phyloP scores from a whole-genome alignment of 2,888 invertebrate species.

The Zhuqinia jingwanae region DNA sequence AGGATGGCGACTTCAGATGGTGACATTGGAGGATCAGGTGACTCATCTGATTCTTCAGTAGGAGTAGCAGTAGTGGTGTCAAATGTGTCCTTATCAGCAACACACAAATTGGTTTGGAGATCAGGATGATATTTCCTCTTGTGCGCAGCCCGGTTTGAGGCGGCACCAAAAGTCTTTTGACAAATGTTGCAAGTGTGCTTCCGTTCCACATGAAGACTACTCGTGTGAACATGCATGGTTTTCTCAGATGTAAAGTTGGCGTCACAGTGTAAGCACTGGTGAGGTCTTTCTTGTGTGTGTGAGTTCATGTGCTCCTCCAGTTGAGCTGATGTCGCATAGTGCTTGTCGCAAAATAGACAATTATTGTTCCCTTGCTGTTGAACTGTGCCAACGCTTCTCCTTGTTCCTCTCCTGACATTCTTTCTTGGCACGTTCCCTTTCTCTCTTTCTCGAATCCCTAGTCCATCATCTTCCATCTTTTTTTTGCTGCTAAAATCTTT shows the following conservation, averaged over 20 bases:
- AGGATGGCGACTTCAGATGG: neutral
- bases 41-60: neutral
- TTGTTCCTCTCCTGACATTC: too few relatives aligned
- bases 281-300: neutral
- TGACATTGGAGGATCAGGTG: neutral
- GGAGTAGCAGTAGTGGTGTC: neutral
- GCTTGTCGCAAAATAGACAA: neutral
- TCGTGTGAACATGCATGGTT: neutral
- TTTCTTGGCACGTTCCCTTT: too few relatives aligned
- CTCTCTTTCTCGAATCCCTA: too few relatives aligned
- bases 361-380: too few relatives aligned
- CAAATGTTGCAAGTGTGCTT: neutral
- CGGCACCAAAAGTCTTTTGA: neutral
- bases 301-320: neutral
- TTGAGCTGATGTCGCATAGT: neutral
- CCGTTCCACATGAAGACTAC: neutral
- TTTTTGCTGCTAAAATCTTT: too few relatives aligned
- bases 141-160: neutral
- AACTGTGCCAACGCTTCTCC: too few relatives aligned
- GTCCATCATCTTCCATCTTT: too few relatives aligned
- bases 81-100: neutral
- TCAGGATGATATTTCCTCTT: neutral
- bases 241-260: neutral
- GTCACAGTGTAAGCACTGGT: neutral
- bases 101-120: neutral